Conservation (phyloP, 2,888 invertebrate genomes). For the Diarsia brunnea region DNA sequence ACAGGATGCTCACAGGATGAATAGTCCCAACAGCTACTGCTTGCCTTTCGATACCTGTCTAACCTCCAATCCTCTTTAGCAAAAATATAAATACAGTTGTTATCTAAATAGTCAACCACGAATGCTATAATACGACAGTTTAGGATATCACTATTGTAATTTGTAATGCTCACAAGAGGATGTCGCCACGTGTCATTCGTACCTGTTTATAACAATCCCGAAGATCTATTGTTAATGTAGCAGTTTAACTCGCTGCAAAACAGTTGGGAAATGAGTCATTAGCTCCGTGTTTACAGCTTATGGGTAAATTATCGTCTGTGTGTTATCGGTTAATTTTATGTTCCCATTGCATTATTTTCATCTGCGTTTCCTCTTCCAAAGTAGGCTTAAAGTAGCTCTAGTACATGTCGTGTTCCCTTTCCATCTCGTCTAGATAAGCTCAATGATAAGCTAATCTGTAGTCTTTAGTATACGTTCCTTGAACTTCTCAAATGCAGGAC, state of each 20-base stretch:
- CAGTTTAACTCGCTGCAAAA: conserved; percentile 39
- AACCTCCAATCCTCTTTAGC: too few species aligned
- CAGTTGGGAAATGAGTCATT: conserved; percentile 43
- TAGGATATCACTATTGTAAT: neutral
- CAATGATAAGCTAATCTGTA: neutral
- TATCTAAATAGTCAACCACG: neutral
- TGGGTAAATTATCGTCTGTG: conserved; percentile 29
- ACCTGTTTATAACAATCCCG: conserved; percentile 6
- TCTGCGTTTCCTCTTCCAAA: conserved; percentile 4
- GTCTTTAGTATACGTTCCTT: neutral
- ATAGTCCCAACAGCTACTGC: too few species aligned
- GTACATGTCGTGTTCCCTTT: neutral
- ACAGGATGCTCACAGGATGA: too few species aligned
- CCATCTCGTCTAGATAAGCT: neutral
- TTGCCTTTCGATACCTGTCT: too few species aligned
- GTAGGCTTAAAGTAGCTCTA: neutral
- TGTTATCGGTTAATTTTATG: conserved; percentile 38
- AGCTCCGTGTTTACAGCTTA: conserved; percentile 38
- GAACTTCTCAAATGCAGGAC: neutral
- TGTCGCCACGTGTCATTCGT: conserved; percentile 10
- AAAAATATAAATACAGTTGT: neutral
- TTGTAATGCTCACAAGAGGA: neutral
- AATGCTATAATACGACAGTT: neutral
- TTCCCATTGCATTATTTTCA: conserved; percentile 28
- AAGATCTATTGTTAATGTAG: conserved; percentile 29